Evolutionary conservation across 2,797 vertebrate genomes (phyloP).

Genomic region (Urophycis tenuis): DNA sequence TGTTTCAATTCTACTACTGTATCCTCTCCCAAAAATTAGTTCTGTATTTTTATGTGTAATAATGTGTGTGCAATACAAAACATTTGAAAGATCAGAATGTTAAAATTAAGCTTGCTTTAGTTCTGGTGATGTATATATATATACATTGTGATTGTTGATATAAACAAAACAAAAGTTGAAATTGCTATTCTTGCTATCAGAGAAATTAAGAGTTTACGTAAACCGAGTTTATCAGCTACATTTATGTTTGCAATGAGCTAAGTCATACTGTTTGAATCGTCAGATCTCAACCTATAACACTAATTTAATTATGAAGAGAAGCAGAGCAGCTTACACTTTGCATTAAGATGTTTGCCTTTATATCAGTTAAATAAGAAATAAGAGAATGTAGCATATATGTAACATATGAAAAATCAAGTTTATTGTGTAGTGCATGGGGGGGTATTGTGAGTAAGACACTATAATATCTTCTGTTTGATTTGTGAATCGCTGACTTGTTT

Average conservation of each 20-base stretch:
- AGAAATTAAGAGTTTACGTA: conserved; percentile 64
- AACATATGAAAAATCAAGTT: conserved; percentile 70
- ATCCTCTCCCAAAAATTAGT: conserved; percentile 63
- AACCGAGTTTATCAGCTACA: conserved; percentile 66
- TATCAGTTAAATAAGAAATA: conserved; percentile 73
- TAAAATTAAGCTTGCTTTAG: conserved; percentile 73
- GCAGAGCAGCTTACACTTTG: conserved; percentile 68
- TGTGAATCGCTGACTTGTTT: conserved; percentile 66
- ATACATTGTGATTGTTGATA: conserved; percentile 73
- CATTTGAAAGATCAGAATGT: conserved; percentile 69
- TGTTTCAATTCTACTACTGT: conserved; percentile 66
- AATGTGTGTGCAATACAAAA: conserved; percentile 69
- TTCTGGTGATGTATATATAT: conserved; percentile 72
- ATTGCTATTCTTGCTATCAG: conserved; percentile 69
- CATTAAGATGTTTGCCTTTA: conserved; percentile 73
- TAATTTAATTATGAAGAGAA: conserved; percentile 71
- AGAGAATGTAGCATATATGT: conserved; percentile 76
- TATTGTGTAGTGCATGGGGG: conserved; percentile 72
- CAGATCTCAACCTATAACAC: conserved; percentile 60
- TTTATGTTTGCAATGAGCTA: conserved; percentile 73
- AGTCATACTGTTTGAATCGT: conserved; percentile 66
- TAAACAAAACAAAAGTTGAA: conserved; percentile 58
- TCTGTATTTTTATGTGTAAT: conserved; percentile 74
- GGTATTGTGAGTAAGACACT: conserved; percentile 59
- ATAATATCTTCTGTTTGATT: conserved; percentile 67